Percentiles rank a stretch among this genome's conserved stretches.
These are phyloP conservation scores for Cataglyphis hispanica DNA, from an alignment of 1,140 invertebrate genomes.

Conservation along the genomic window DNA sequence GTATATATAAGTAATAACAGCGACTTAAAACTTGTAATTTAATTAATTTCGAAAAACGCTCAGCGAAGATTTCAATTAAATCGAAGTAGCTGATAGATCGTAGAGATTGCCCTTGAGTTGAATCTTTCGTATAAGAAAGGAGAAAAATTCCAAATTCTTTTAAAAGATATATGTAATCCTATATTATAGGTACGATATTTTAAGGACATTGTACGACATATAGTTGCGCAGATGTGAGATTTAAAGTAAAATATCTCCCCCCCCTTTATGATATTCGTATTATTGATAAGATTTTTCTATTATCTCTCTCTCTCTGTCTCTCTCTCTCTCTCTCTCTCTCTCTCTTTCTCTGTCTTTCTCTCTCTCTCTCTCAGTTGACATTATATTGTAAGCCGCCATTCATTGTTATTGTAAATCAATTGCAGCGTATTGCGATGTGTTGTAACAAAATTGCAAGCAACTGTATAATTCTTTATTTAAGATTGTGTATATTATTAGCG, in stretches of 20 bases:
- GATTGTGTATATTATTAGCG: not conserved
- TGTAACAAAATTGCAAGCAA: not conserved
- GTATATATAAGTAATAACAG: not conserved
- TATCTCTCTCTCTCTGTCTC: not conserved
- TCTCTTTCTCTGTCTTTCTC: no score
- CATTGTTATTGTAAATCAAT: not conserved
- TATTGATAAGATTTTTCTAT: conserved; percentile 29
- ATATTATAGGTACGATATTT: conserved; percentile 4
- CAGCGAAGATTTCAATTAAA: not conserved
- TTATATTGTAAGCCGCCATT: not conserved
- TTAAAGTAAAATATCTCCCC: conserved; percentile 2
- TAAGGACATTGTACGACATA: not conserved
- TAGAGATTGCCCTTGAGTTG: not conserved
- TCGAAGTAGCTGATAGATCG: conserved; percentile 17
- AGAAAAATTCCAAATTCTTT: conserved; percentile 9
- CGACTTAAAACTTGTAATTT: not conserved
- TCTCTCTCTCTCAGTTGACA: conserved; percentile 6
- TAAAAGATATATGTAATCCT: conserved; percentile 9
- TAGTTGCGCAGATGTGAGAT: conserved; percentile 14
- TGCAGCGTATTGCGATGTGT: not conserved
- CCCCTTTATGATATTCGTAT: conserved; percentile 2
- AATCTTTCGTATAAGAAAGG: not conserved
- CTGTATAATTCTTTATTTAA: not conserved
- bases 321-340: no score
- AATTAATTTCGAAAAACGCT: conserved; percentile 7